These are phyloP conservation scores for Cryptophagus acutangulus DNA, from an alignment of 2,888 invertebrate genomes.

Conservation along the genomic window DNA sequence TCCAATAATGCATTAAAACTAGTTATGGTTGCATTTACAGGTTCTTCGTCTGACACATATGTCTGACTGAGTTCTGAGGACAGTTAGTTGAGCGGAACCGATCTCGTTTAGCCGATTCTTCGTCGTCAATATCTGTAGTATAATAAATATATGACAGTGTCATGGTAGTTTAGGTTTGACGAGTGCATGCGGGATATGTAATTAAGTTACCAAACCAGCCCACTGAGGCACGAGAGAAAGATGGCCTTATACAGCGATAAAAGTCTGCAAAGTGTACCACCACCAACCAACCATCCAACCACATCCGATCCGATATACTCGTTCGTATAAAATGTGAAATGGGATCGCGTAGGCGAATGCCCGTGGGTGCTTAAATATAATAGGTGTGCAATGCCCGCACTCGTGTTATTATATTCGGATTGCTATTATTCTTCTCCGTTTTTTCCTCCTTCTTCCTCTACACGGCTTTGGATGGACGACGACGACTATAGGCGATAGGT, in stretches of 20 bases:
- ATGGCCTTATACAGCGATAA: constrained; percentile 9
- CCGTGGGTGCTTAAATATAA: constrained; percentile 16
- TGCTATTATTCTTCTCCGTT: constrained; percentile 6
- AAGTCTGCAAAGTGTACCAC: constrained; percentile 4
- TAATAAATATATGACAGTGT: constrained; percentile 6
- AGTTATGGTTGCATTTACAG: no score
- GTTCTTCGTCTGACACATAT: no score
- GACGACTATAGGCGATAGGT: constrained; percentile 12
- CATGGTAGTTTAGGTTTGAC: constrained; percentile 6
- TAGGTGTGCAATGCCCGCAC: constrained; percentile 18
- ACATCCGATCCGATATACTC: no score
- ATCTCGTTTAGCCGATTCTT: constrained; percentile 5
- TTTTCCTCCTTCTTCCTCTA: constrained; percentile 10
- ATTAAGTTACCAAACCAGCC: constrained; percentile 18
- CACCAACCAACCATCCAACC: no score
- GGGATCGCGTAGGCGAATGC: constrained; percentile 2
- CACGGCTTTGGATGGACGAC: constrained; percentile 5
- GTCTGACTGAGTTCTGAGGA: no score
- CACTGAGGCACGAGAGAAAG: constrained; percentile 10
- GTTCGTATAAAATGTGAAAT: no score
- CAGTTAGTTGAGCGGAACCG: constrained; percentile 8
- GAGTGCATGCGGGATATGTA: constrained; percentile 13
- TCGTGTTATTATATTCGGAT: constrained; percentile 11
- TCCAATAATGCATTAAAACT: no score
- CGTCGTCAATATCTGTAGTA: constrained; percentile 3